Evolutionary conservation across 2,888 invertebrate species (phyloP).

Genomic region (Diarsia dahlii): DNA sequence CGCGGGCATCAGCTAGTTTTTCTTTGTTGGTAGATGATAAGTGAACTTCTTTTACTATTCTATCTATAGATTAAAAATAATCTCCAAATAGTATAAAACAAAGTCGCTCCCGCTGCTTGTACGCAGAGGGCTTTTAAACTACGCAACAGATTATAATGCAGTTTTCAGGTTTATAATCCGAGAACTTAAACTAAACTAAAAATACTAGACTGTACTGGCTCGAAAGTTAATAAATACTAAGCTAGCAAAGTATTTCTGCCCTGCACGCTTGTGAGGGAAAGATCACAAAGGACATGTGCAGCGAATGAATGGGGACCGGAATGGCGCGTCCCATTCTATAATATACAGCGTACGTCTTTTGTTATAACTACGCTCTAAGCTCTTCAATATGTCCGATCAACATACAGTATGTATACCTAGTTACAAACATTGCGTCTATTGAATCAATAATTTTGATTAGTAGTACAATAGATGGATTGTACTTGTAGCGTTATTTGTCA

Average conservation of each 20-base stretch:
- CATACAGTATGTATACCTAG: not conserved
- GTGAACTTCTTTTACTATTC: no score
- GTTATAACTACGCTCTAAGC: slow-evolving; percentile 19
- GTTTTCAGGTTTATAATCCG: no score
- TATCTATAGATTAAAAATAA: no score
- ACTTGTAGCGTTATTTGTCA: not conserved
- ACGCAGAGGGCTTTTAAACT: no score
- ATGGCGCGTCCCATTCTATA: slow-evolving; percentile 17
- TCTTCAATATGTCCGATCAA: not conserved
- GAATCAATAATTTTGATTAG: not conserved
- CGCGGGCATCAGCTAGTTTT: no score
- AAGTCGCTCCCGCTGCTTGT: no score
- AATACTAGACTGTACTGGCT: no score
- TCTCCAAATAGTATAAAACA: no score
- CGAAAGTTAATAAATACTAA: slow-evolving; percentile 15
- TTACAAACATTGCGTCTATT: not conserved
- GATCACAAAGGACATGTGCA: slow-evolving; percentile 27
- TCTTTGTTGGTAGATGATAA: no score
- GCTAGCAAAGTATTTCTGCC: slow-evolving; percentile 18
- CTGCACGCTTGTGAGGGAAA: not conserved
- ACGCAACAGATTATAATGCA: no score
- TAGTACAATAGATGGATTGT: not conserved
- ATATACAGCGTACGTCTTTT: slow-evolving; percentile 16
- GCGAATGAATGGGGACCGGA: slow-evolving; percentile 9
- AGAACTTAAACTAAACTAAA: no score